Base-by-base conservation (phyloP, 2,797 vertebrate genomes). In the Hoplostethus mediterraneus region DNA sequence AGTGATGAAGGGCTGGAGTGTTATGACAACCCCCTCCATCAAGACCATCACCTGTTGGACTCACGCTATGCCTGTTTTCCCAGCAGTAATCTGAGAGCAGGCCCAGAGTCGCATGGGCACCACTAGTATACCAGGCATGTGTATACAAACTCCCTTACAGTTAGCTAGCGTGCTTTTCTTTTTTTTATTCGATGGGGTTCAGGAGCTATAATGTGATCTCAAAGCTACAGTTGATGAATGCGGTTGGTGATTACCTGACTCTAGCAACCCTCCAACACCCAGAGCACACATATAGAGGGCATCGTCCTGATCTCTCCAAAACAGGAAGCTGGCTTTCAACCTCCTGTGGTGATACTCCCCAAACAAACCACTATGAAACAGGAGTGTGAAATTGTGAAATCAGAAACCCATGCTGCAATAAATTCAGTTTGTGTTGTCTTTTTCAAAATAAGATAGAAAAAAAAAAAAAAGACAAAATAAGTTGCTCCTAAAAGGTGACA, bases 31-130 rank as follows among this genome's bases (percentile, higher is more conserved):
- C 72, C 69, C 25, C 71, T 89, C 87, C 58, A 84, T 90, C 87
- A 82, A 68, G 58, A 59, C 80, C 71, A 61, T 93, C 93, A 94
- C 91, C 92, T 94, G 92, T 90, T 90, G 83, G 80, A 71, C 62
- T 84, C 87, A 51, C 30, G 72, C 76, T 82, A 84, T 30, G 81
- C 62, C 71, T 83, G 83, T 89, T 90, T 90, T 88, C 80, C 80
- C 87, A 88, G 85, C 69, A 13, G 90, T 79, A 92, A 94, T 80
- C 57, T 3, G 69, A 94, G 78, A 87, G 25, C 36, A 1, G 51
- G 25, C 28, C 13, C 51, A 10, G 55, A 57, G 62, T 81, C 77
- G 48, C 63, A 75, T 44, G 47, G 75, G 14, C 76, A 78, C 70
- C 56, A 44, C 2, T 73, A 72, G 83, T 55, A 75, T 71, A 56